Evolutionary conservation across 2,797 vertebrate genomes (phyloP), one percentile per base, ranked within the genome.

Genomic region (Bradypodion pumilum): DNA sequence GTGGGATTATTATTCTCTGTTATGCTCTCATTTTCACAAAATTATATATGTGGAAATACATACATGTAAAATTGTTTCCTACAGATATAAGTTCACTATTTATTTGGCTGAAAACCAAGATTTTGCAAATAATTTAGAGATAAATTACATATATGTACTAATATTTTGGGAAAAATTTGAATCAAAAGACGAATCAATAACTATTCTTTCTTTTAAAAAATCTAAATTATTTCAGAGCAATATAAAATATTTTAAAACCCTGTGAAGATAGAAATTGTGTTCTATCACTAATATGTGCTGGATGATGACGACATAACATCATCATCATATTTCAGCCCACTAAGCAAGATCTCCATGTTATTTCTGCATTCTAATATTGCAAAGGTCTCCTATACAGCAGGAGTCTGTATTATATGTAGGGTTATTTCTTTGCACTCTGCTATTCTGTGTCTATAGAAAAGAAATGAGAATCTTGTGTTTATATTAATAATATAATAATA

Each of bases 81-180:
- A 82, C 52, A 86, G 87, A 77, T 76, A 86, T 70, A 91, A 83
- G 56, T 70, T 46, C 66, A 82, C 56, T 78, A 40, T 82, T 92
- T 87, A 40, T 92, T 90, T 69, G 16, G 35, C 49, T 79, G 49
- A 77, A 89, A 86, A 83, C 52, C 56, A 32, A 66, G 35, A 27
- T 82, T 42, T 40, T 77, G 1, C 69, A 25, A 70, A 49, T 59
- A 79, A n/a, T 63, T 70, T 85, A 74, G 37, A 85, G 62, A 23
- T 83, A 65, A 84, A 74, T 29, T 37, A 86, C 89, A 63, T 16
- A 85, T 80, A 82, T 85, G 21, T 32, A 66, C 1, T 15, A 76
- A 5, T 4, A 59, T 35, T 85, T 29, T 80, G 60, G 68, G 75
- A 25, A 44, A 91, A 81, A 74, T 19, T 87, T 78, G 16, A 37